Evolutionary conservation across 2,888 invertebrate genomes (phyloP), one percentile per base, ranked within the genome.

Genomic region (Nephrocerus scutellatus): DNA sequence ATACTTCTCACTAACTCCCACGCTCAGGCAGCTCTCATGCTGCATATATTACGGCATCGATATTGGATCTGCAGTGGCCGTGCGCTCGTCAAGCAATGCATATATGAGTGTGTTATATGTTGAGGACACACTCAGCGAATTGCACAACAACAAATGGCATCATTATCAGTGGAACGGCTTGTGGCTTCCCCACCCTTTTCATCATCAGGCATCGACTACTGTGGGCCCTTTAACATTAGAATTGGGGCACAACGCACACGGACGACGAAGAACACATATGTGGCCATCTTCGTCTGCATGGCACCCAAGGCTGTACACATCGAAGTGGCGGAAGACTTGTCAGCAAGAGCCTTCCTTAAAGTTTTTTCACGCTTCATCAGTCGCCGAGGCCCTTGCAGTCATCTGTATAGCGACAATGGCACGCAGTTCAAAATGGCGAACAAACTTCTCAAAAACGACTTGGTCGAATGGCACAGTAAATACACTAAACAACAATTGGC

Each of bases 381-480:
- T 29, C 31, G 36, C 3, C 32, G 43, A 3, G 40, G 43, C 15
- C 39, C 40, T 28, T 47, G 45, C 22, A 14, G 30, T 8, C 30
- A 36, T 22, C 12, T 45, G 14, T 43, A 36, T 24, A 41, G 40
- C 29, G 39, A 36, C 16, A 36, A 36, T 36, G 39, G 36, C 18
- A 36, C 39, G 2, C 16, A 30, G 19, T 38, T 36, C 30, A 36
- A 23, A n/a, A n/a, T n/a, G n/a, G n/a, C n/a, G n/a, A n/a, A n/a
- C n/a, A n/a, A n/a, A n/a, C n/a, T n/a, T n/a, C 22, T n/a, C n/a
- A n/a, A n/a, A n/a, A n/a, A n/a, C n/a, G 40, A 40, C 10, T 16
- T 36, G 1, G 25, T 18, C 8, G 37, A 31, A 22, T 33, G 33
- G 40, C 18, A 26, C 5, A 37, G 15, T 29, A 12, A 35, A 10